These are phyloP conservation scores for Phylloscopus trochiloides DNA, from an alignment of 2,113 vertebrate species.

Conservation along the genomic window DNA sequence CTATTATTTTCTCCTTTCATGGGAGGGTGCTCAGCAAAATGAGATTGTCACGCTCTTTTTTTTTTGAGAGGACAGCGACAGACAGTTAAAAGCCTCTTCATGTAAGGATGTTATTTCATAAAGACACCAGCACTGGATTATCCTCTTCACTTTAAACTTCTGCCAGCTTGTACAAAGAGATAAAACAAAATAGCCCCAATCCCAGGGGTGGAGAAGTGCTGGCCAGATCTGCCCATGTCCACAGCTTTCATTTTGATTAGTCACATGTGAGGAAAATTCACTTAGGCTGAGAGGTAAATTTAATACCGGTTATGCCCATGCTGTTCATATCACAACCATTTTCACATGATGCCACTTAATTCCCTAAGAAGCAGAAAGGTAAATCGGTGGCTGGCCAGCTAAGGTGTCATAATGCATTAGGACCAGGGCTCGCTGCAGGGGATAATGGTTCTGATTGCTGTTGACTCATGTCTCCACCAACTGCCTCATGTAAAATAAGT, in stretches of 20 bases:
- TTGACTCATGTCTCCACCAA: conserved; percentile 86
- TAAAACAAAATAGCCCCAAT: conserved; percentile 89
- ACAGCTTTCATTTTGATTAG: conserved; percentile 96
- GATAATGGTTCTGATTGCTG: conserved; percentile 94
- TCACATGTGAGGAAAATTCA: conserved; percentile 92
- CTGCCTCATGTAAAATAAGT: conserved; percentile 93
- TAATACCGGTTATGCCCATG: conserved; percentile 94
- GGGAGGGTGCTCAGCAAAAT: conserved; percentile 82
- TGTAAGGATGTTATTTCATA: conserved; percentile 89
- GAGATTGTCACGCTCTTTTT: conserved; percentile 83
- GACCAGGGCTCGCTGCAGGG: conserved; percentile 85
- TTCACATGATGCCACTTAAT: conserved; percentile 96
- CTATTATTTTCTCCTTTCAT: conserved; percentile 84
- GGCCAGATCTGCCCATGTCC: conserved; percentile 87
- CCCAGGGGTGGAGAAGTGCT: conserved; percentile 83
- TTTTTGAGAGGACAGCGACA: conserved; percentile 78
- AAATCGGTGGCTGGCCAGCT: conserved; percentile 83
- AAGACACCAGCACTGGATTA: conserved; percentile 87
- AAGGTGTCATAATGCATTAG: conserved; percentile 89
- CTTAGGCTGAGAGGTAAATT: conserved; percentile 90
- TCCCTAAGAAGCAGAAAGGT: conserved; percentile 90
- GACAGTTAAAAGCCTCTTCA: conserved; percentile 89
- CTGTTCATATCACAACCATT: conserved; percentile 97
- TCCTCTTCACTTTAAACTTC: conserved; percentile 87
- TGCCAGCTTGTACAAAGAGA: conserved; percentile 88